Conservation (phyloP, 2,888 invertebrate genomes). For the Desoria tigrina region DNA sequence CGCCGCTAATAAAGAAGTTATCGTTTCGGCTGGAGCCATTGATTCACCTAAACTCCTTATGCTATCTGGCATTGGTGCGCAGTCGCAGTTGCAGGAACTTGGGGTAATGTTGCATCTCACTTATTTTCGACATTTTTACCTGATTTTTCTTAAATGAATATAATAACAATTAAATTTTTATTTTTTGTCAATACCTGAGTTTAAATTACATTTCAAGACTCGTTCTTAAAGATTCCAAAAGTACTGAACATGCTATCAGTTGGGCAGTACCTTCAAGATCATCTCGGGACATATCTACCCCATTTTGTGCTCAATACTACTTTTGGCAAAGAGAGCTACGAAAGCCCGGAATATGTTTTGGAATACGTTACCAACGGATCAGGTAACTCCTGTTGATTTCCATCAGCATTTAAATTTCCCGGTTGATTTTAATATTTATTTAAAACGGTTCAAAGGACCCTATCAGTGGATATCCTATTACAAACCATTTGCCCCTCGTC, state of each 20-base stretch:
- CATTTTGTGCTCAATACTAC: slow-evolving; percentile 30
- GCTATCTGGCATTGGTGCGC: slow-evolving; percentile 30
- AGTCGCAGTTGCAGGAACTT: slow-evolving; percentile 17
- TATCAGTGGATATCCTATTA: not conserved
- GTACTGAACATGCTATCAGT: slow-evolving; percentile 31
- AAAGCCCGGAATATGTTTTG: slow-evolving; percentile 20
- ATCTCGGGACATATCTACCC: slow-evolving; percentile 14
- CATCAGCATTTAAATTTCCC: too few species aligned
- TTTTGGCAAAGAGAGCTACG: slow-evolving; percentile 7
- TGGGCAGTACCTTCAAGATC: slow-evolving; percentile 32
- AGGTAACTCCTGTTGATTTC: slow-evolving; percentile 3
- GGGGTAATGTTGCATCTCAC: too few species aligned
- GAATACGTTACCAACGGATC: slow-evolving; percentile 32
- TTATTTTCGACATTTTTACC: too few species aligned
- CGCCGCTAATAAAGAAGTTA: slow-evolving; percentile 30
- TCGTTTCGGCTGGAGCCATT: slow-evolving; percentile 23
- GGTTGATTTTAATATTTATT: not conserved
- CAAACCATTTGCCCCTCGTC: not conserved
- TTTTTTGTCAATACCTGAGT: not conserved
- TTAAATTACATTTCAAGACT: too few species aligned
- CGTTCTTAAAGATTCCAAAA: slow-evolving; percentile 22
- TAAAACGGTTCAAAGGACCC: not conserved
- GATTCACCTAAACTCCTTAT: slow-evolving; percentile 24
- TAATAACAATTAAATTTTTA: not conserved
- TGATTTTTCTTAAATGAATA: too few species aligned